Percentiles rank a stretch among this genome's conserved stretches.
These are phyloP conservation scores for Steinernema khuongi DNA, from an alignment of 1,140 invertebrate species.

Conservation along the genomic window DNA sequence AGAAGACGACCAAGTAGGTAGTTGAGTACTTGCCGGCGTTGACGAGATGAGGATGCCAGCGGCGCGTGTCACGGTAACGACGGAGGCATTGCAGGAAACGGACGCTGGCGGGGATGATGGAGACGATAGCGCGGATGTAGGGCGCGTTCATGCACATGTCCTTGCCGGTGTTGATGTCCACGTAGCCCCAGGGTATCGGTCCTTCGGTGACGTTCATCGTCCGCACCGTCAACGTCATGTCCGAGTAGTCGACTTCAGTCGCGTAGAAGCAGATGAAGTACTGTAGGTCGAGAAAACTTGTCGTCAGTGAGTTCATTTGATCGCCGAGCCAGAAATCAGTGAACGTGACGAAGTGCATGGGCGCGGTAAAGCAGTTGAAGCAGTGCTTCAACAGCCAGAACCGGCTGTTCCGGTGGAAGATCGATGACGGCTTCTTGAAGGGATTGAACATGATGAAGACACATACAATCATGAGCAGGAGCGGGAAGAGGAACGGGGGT, in stretches of 20 bases:
- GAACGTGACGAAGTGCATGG: slow-evolving; percentile 90
- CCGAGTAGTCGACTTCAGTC: slow-evolving; percentile 59
- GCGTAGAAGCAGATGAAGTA: slow-evolving; percentile 72
- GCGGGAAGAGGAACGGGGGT: slow-evolving; percentile 81
- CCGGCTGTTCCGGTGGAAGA: slow-evolving; percentile 82
- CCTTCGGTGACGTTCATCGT: slow-evolving; percentile 51
- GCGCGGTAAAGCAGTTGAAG: slow-evolving; percentile 69
- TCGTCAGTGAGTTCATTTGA: slow-evolving; percentile 87
- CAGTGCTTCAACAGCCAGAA: slow-evolving; percentile 65
- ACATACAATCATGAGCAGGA: slow-evolving; percentile 80
- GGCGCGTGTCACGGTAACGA: slow-evolving; percentile 71
- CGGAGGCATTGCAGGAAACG: slow-evolving; percentile 93
- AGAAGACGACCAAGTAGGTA: slow-evolving; percentile 86
- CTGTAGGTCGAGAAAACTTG: slow-evolving; percentile 84
- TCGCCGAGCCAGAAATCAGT: slow-evolving; percentile 99
- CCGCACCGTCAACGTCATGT: slow-evolving; percentile 41
- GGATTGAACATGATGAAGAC: slow-evolving; percentile 84
- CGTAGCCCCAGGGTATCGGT: slow-evolving; percentile 51
- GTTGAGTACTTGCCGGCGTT: slow-evolving; percentile 98
- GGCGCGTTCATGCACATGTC: slow-evolving; percentile 59
- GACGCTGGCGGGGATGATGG: slow-evolving; percentile 89
- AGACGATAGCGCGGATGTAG: slow-evolving; percentile 71
- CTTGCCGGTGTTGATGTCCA: slow-evolving; percentile 52
- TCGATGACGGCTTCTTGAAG: slow-evolving; percentile 63
- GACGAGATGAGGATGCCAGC: slow-evolving; percentile 86